These are phyloP conservation scores for Pheucticus melanocephalus DNA, from an alignment of 2,113 vertebrate species.

Conservation along the genomic window DNA sequence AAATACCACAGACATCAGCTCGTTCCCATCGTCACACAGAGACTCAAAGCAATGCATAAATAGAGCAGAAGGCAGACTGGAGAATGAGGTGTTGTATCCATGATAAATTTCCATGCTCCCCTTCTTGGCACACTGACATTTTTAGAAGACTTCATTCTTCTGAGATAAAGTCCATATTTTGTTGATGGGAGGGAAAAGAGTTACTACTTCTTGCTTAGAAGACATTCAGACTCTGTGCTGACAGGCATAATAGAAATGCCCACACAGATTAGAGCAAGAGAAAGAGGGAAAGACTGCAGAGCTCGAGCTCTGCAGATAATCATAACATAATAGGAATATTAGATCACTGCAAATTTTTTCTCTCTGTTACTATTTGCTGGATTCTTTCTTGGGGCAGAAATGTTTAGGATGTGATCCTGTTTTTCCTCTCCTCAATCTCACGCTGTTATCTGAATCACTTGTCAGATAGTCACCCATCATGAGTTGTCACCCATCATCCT, in stretches of 20 bases:
- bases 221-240: background rate
- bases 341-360: background rate
- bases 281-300: conserved; percentile 15
- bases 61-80: background rate
- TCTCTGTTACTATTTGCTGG: background rate
- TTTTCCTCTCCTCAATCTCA: background rate
- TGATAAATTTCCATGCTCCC: background rate
- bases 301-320: background rate
- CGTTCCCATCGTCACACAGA: background rate
- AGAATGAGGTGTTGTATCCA: background rate
- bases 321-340: conserved; percentile 23
- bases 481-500: background rate
- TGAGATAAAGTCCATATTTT: background rate
- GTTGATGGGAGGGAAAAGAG: background rate
- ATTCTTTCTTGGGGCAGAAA: background rate
- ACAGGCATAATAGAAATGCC: conserved; percentile 32
- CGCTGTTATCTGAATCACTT: background rate
- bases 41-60: background rate
- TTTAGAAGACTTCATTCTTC: background rate
- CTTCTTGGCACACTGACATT: background rate
- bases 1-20: background rate
- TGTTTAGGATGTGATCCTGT: background rate
- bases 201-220: background rate
- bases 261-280: conserved; percentile 8
- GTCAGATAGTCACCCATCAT: background rate